Conservation (phyloP, 2,113 vertebrate species). For the Spermophilus dauricus region DNA sequence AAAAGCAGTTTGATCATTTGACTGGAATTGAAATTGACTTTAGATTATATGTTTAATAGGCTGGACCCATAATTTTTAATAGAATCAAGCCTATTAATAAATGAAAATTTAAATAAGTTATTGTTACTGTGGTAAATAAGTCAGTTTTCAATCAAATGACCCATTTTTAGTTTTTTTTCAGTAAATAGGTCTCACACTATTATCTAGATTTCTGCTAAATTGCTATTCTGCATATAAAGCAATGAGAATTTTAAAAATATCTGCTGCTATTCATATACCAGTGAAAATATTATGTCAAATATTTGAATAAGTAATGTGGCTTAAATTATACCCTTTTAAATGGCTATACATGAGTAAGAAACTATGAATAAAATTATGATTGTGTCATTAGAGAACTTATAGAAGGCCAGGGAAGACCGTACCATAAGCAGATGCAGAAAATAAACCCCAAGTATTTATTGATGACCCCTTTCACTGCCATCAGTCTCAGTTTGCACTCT, state of each 20-base stretch:
- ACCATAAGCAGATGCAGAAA: not conserved
- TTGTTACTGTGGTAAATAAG: slow-evolving; percentile 11
- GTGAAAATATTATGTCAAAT: slow-evolving; percentile 68
- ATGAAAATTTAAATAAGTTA: slow-evolving; percentile 39
- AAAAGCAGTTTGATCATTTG: slow-evolving; percentile 2
- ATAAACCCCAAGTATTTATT: slow-evolving; percentile 26
- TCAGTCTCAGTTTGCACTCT: not conserved
- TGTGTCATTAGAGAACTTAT: slow-evolving; percentile 28
- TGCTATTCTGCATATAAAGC: slow-evolving; percentile 55
- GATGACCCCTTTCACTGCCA: not conserved
- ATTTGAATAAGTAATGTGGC: slow-evolving; percentile 70
- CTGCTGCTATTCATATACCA: slow-evolving; percentile 45
- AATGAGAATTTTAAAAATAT: slow-evolving; percentile 62
- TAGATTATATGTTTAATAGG: slow-evolving; percentile 17
- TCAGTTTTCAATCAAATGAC: slow-evolving; percentile 58
- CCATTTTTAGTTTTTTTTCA: slow-evolving; percentile 16
- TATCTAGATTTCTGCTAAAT: slow-evolving; percentile 53
- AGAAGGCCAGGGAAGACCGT: not conserved
- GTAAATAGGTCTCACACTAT: slow-evolving; percentile 43
- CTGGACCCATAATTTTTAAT: slow-evolving; percentile 27
- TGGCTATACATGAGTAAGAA: slow-evolving; percentile 57
- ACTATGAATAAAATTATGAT: slow-evolving; percentile 69
- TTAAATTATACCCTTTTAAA: slow-evolving; percentile 74
- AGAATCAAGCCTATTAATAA: not conserved
- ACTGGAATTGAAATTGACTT: slow-evolving; percentile 34